Evolutionary conservation across 1,140 invertebrate genomes (phyloP), one percentile per base, ranked within the genome.

Genomic region (Pemphigus obesinymphae): DNA sequence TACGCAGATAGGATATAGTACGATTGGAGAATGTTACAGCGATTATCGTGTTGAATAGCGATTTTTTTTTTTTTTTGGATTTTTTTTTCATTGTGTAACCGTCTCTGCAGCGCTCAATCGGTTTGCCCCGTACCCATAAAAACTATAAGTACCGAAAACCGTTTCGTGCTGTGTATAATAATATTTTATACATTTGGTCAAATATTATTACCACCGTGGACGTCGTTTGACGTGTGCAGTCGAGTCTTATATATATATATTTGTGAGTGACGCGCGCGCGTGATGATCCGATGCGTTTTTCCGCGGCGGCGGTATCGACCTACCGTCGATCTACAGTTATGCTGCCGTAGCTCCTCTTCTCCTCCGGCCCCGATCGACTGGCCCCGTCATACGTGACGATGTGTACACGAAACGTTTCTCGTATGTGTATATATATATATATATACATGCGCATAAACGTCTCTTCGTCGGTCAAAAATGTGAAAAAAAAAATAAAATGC

Each of bases 331-430:
- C 72, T 45, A 75, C 72, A 75, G 72, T 75, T 50, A 75, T 75
- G 72, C 72, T 31, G 29, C 58, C 37, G 37, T 40, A 17, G 6
- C 43, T 45, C 68, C 26, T 43, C 68, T 4, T 7, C 8, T 20
- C 26, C 4, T 23, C 43, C 48, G 61, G 61, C 29, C 23, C 26
- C 23, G 40, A 5, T 11, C 43, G 40, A n/a, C n/a, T 37, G 40
- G 66, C 34, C 66, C 31, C 66, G 66, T 37, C 37, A 75, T 75
- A 75, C 72, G 72, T 75, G 72, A 75, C 72, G 48, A 50, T 75
- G 34, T 53, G 43, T 75, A 50, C n/a, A n/a, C 45, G 43, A 63
- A 63, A 63, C 61, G 29, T 68, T 37, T 68, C 20, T 37, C 63
- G 34, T 34, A 34, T n/a, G 63, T 1, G 20, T 40, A 40, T 40